Percentiles rank a stretch among this genome's conserved stretches.
phyloP scores from a whole-genome alignment of 2,113 vertebrate species.

The Mirounga angustirostris region DNA sequence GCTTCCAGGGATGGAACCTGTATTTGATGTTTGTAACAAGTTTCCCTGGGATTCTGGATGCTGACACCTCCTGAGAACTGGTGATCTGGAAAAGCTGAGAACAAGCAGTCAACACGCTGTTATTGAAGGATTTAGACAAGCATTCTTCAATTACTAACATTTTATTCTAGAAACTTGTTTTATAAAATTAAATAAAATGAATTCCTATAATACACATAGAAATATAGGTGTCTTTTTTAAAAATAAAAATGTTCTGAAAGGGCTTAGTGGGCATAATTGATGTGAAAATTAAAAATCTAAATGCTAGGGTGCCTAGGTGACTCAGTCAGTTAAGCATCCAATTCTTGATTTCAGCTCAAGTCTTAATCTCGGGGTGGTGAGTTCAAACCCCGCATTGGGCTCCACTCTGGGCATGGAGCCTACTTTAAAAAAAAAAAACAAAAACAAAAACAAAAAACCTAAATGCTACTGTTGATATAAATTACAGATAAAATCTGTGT shows the following conservation, averaged over 20 bases:
- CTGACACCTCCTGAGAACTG: neutral
- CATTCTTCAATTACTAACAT: neutral
- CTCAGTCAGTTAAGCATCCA: neutral
- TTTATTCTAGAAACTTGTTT: slow-evolving; percentile 52
- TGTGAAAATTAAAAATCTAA: slow-evolving; percentile 25
- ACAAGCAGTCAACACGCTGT: neutral
- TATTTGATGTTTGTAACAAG: neutral
- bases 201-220: neutral
- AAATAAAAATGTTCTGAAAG: neutral
- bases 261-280: neutral
- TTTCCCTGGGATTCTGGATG: neutral
- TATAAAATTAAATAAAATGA: slow-evolving; percentile 2
- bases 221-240: neutral
- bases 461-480: neutral
- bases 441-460: neutral
- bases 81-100: neutral
- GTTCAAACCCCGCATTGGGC: neutral
- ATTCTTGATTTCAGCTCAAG: neutral
- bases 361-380: neutral
- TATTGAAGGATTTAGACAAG: neutral
- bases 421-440: neutral
- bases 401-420: neutral
- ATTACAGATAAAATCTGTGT: neutral
- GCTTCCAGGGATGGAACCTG: neutral
- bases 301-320: neutral